phyloP scores from a whole-genome alignment of 2,888 invertebrate genomes.

The Phortica magna region DNA sequence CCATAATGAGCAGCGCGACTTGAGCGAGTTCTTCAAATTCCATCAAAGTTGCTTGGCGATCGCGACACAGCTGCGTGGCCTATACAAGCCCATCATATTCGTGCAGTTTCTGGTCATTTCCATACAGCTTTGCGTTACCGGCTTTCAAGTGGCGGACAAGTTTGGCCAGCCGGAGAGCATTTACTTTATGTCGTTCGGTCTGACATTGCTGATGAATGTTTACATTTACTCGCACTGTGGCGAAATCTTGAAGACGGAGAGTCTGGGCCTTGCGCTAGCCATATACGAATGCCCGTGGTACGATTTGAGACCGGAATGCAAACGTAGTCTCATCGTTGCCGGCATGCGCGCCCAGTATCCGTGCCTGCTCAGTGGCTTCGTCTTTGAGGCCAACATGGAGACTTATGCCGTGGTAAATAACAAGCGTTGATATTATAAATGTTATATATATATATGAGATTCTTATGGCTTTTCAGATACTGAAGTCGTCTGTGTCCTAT shows the following conservation, averaged over 20 bases:
- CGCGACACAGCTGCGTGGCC: slow-evolving; percentile 42
- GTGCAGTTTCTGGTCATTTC: slow-evolving; percentile 55
- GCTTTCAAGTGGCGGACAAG: slow-evolving; percentile 53
- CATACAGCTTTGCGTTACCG: slow-evolving; percentile 54
- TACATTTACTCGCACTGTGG: slow-evolving; percentile 58
- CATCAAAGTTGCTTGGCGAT: slow-evolving; percentile 54
- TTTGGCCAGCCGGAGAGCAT: slow-evolving; percentile 49
- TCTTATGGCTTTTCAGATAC: slow-evolving; percentile 47
- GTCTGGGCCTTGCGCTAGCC: slow-evolving; percentile 46
- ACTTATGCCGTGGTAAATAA: slow-evolving; percentile 55
- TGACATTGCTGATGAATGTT: slow-evolving; percentile 53
- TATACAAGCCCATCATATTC: slow-evolving; percentile 49
- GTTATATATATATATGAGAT: too few species aligned
- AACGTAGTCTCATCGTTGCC: slow-evolving; percentile 42
- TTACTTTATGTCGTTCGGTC: slow-evolving; percentile 50
- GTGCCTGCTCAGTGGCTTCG: slow-evolving; percentile 54
- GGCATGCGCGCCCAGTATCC: slow-evolving; percentile 54
- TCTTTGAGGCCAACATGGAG: slow-evolving; percentile 58
- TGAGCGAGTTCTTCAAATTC: slow-evolving; percentile 45
- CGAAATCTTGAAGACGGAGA: slow-evolving; percentile 56
- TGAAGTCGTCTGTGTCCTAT: slow-evolving; percentile 58
- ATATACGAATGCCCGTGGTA: slow-evolving; percentile 22
- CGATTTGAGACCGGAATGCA: slow-evolving; percentile 12
- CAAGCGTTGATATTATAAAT: background rate
- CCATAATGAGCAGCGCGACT: slow-evolving; percentile 47